These are phyloP conservation scores for Elysia crispata DNA, from an alignment of 2,888 invertebrate species.

Conservation along the genomic window DNA sequence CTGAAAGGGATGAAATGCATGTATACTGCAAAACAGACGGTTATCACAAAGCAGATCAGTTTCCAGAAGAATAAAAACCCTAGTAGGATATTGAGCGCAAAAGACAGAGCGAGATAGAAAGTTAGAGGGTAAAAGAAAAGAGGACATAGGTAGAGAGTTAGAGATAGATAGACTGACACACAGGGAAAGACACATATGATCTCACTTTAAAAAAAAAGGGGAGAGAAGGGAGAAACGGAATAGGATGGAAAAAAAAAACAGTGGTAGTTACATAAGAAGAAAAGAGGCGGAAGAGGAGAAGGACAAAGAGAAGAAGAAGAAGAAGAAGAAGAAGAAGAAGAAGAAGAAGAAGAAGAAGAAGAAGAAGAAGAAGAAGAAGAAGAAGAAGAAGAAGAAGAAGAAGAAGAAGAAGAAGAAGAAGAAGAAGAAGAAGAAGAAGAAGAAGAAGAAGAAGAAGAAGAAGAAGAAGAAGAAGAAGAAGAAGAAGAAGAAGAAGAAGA, in stretches of 20 bases:
- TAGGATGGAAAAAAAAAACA: background rate
- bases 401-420: background rate
- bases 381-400: background rate
- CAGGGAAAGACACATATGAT: too few species aligned
- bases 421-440: background rate
- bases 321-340: background rate
- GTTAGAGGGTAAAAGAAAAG: too few species aligned
- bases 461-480: background rate
- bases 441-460: background rate
- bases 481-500: background rate
- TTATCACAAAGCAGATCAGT: too few species aligned
- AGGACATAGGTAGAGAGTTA: too few species aligned
- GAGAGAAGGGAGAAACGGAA: background rate
- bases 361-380: conserved; percentile 7
- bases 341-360: background rate
- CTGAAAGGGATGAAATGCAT: too few species aligned
- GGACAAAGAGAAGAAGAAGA: background rate
- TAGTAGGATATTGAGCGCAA: too few species aligned
- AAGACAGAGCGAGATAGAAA: too few species aligned
- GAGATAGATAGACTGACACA: too few species aligned
- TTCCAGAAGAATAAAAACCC: too few species aligned
- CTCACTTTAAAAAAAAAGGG: background rate
- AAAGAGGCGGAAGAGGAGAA: conserved; percentile 7
- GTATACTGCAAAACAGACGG: too few species aligned
- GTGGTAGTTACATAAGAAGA: too few species aligned